Conservation (phyloP, 2,797 vertebrate species). For the Parauchenoglanis ngamensis region DNA sequence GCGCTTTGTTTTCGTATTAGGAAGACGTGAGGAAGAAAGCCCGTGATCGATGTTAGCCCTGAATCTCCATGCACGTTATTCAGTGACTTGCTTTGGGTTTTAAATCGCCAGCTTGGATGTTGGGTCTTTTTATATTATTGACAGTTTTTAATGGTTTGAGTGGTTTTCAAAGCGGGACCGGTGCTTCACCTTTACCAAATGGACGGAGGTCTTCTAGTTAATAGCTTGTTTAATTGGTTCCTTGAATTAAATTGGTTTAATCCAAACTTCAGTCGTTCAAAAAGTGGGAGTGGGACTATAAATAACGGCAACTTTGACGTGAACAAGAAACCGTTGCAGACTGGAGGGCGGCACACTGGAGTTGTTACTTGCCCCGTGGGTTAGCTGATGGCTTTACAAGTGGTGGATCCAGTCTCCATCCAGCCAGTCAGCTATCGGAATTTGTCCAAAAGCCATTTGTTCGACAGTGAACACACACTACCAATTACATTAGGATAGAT, state of each 20-base stretch:
- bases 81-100: neutral
- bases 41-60: neutral
- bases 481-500: too few relatives aligned
- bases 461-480: too few relatives aligned
- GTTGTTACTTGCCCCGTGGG: too few relatives aligned
- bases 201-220: neutral
- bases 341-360: too few relatives aligned
- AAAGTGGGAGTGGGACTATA: neutral
- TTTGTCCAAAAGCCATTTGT: too few relatives aligned
- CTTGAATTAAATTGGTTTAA: neutral
- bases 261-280: neutral
- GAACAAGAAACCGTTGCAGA: neutral
- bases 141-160: neutral
- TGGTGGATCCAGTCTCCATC: too few relatives aligned
- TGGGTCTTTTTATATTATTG: neutral
- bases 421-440: too few relatives aligned
- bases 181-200: neutral
- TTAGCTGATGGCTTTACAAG: too few relatives aligned
- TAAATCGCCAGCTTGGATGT: neutral
- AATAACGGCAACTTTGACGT: neutral
- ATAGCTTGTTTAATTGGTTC: neutral
- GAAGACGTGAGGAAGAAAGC: too few relatives aligned
- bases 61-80: neutral
- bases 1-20: neutral
- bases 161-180: too few relatives aligned